These are phyloP conservation scores for Plectropomus leopardus DNA, from an alignment of 2,113 vertebrate species.

Conservation along the genomic window DNA sequence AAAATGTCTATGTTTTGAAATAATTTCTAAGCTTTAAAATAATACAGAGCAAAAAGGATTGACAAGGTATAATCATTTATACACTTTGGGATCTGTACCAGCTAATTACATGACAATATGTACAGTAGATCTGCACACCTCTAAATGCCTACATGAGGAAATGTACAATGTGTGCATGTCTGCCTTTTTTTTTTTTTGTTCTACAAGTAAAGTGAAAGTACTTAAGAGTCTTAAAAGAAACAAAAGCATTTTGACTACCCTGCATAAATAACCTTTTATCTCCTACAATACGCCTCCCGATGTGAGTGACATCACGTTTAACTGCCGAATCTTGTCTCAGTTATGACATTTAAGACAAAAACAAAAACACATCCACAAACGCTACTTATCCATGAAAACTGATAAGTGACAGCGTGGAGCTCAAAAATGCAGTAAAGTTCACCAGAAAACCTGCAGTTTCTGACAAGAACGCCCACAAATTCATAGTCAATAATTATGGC, in stretches of 20 bases:
- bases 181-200: not conserved
- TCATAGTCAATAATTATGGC: conserved; percentile 25
- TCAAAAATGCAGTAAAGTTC: not conserved
- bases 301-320: not conserved
- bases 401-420: not conserved
- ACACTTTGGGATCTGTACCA: not conserved
- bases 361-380: not conserved
- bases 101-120: not conserved
- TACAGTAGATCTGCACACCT: not conserved
- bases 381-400: not conserved
- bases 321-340: not conserved
- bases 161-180: not conserved
- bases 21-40: not conserved
- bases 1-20: not conserved
- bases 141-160: not conserved
- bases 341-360: conserved; percentile 5
- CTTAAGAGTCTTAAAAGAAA: not conserved
- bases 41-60: not conserved
- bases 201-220: not conserved
- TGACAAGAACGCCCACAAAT: not conserved
- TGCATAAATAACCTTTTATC: not conserved
- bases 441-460: not conserved
- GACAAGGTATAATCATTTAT: not conserved
- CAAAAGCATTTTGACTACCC: not conserved
- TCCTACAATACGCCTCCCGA: not conserved